A percentile compares a stretch with the other conserved stretches of the same genome.
These are phyloP conservation scores for Atherix ibis DNA, from an alignment of 2,888 invertebrate species.

Conservation along the genomic window DNA sequence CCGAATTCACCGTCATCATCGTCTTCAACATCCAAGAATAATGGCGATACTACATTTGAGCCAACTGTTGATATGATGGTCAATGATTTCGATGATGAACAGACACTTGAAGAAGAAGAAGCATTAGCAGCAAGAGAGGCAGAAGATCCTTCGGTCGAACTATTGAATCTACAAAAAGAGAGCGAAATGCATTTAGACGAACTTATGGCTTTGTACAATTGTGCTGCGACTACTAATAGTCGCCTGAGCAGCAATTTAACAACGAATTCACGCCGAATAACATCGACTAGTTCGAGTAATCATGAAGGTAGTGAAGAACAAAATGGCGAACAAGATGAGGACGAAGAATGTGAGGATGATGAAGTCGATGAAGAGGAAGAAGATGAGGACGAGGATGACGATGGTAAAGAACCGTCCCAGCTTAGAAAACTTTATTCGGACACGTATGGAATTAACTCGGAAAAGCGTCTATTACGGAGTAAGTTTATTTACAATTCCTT, in stretches of 20 bases:
- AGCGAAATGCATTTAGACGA: conserved; percentile 95
- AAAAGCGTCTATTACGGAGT: conserved; percentile 38
- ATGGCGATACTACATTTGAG: conserved; percentile 52
- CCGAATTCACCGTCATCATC: conserved; percentile 20
- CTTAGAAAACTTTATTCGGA: conserved; percentile 38
- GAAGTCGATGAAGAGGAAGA: conserved; percentile 5
- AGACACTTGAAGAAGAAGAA: conserved; percentile 94
- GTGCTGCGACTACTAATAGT: conserved; percentile 20
- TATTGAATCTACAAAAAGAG: conserved; percentile 76
- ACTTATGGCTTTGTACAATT: conserved; percentile 77
- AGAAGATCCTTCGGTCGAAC: conserved; percentile 73
- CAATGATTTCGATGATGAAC: conserved; percentile 94
- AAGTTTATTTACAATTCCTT: conserved; percentile 12
- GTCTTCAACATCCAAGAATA: conserved; percentile 14
- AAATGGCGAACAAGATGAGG: conserved; percentile 17
- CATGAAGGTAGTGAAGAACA: not conserved
- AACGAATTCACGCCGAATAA: conserved; percentile 14
- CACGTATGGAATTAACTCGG: conserved; percentile 25
- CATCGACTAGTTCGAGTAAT: conserved; percentile 25
- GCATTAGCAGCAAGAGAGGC: conserved; percentile 75
- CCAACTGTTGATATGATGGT: conserved; percentile 93
- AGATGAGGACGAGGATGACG: conserved; percentile 19
- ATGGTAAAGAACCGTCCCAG: conserved; percentile 32
- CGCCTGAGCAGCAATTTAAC: not conserved
- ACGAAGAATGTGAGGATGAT: conserved; percentile 9